Percentiles rank a stretch among this genome's conserved stretches.
Conservation (phyloP, 2,888 invertebrate genomes). For the Cerastis leucographa region DNA sequence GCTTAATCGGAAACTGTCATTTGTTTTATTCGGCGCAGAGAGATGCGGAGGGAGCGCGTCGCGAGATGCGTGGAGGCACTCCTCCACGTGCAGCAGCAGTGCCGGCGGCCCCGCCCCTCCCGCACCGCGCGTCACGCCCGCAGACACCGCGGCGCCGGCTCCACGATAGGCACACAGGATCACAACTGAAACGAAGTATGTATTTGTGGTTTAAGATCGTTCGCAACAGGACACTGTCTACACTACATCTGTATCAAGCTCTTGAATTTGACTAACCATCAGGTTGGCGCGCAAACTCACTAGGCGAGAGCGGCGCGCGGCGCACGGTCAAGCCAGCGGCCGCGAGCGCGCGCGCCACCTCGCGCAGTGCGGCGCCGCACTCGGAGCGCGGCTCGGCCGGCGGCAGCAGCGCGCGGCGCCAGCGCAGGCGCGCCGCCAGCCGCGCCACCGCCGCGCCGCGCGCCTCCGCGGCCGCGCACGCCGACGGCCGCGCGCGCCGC, state of each 20-base stretch:
- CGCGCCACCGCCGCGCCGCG: slow-evolving; percentile 71
- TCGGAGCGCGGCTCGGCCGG: slow-evolving; percentile 66
- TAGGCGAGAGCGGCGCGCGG: slow-evolving; percentile 53
- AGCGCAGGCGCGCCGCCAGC: slow-evolving; percentile 73
- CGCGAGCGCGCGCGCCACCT: slow-evolving; percentile 67
- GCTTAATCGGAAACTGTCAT: slow-evolving; percentile 61
- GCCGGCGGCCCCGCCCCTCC: slow-evolving; percentile 47
- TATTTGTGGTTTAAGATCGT: neutral
- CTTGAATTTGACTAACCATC: slow-evolving; percentile 68
- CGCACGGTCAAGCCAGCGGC: slow-evolving; percentile 71
- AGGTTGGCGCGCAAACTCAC: slow-evolving; percentile 62
- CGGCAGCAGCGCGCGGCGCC: slow-evolving; percentile 76
- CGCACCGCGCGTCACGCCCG: slow-evolving; percentile 31
- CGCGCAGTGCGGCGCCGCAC: slow-evolving; percentile 70
- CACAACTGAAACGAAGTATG: slow-evolving; percentile 69
- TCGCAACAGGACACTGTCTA: no score
- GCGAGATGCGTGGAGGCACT: slow-evolving; percentile 44
- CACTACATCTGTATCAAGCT: neutral
- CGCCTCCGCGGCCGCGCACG: slow-evolving; percentile 67
- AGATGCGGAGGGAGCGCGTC: neutral
- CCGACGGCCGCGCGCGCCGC: slow-evolving; percentile 62
- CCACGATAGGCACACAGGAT: slow-evolving; percentile 71
- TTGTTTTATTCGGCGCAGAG: slow-evolving; percentile 35
- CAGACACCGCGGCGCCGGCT: slow-evolving; percentile 31
- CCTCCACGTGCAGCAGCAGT: slow-evolving; percentile 67